These are phyloP conservation scores for Valencia hispanica DNA, from an alignment of 2,797 vertebrate species.

Conservation along the genomic window DNA sequence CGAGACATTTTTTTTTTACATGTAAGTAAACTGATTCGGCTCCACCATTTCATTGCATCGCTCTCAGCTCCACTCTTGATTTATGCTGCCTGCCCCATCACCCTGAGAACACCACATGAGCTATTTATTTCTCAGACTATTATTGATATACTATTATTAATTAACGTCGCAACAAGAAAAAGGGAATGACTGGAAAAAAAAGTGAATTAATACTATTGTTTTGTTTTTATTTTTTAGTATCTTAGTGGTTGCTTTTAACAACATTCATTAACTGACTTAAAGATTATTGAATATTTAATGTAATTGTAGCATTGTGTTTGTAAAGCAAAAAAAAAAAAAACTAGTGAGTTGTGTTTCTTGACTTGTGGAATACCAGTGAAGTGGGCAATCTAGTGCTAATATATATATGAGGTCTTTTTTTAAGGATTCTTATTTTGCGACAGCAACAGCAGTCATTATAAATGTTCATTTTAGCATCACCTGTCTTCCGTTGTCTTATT, in stretches of 20 bases:
- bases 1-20: slow-evolving; percentile 57
- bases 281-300: slow-evolving; percentile 91
- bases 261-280: slow-evolving; percentile 89
- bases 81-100: slow-evolving; percentile 86
- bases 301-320: slow-evolving; percentile 91
- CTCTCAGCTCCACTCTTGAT: slow-evolving; percentile 82
- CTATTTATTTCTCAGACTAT: slow-evolving; percentile 87
- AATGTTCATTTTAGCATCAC: slow-evolving; percentile 98
- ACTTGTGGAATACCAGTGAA: slow-evolving; percentile 93
- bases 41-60: slow-evolving; percentile 77
- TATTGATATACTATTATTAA: slow-evolving; percentile 84
- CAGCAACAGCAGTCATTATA: slow-evolving; percentile 93
- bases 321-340: slow-evolving; percentile 80
- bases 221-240: slow-evolving; percentile 86
- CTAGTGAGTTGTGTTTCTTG: slow-evolving; percentile 93
- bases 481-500: slow-evolving; percentile 98
- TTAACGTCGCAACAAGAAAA: slow-evolving; percentile 82
- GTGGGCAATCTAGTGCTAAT: slow-evolving; percentile 91
- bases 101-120: slow-evolving; percentile 83
- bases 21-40: too few species aligned
- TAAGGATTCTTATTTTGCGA: slow-evolving; percentile 87
- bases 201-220: slow-evolving; percentile 82
- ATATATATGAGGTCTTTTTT: slow-evolving; percentile 92
- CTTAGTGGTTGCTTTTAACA: slow-evolving; percentile 90
- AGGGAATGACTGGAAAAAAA: slow-evolving; percentile 87